A percentile compares a stretch with the other conserved stretches of the same genome.
phyloP scores from a whole-genome alignment of 2,888 invertebrate genomes.

The Eupithecia pulchellata region DNA sequence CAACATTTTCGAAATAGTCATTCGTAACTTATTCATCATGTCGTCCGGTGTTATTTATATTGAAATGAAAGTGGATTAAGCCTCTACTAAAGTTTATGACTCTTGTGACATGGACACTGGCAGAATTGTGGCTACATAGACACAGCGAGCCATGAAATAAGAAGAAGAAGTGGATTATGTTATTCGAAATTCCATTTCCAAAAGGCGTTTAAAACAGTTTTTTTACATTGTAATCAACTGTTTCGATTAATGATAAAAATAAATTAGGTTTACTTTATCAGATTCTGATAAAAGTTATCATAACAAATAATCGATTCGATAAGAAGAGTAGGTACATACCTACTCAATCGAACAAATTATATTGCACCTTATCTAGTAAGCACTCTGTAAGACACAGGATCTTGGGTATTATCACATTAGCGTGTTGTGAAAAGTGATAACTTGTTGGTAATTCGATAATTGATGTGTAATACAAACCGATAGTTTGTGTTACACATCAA shows the following conservation, averaged over 20 bases:
- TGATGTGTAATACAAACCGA: too few relatives aligned
- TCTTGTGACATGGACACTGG: too few relatives aligned
- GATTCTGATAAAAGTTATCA: conserved; percentile 6
- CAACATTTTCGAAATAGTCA: not conserved
- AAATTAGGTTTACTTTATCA: conserved; percentile 5
- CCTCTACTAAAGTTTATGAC: too few relatives aligned
- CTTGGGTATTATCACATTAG: conserved; percentile 13
- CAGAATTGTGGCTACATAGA: too few relatives aligned
- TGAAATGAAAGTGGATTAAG: not conserved
- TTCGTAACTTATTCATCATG: too few relatives aligned
- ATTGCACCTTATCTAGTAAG: conserved; percentile 29
- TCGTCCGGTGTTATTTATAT: too few relatives aligned
- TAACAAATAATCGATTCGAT: conserved; percentile 14
- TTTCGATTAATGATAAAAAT: not conserved
- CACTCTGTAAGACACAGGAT: conserved; percentile 15
- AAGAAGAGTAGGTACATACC: not conserved
- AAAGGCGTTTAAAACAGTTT: conserved; percentile 37
- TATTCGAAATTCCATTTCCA: not conserved
- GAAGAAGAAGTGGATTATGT: too few relatives aligned
- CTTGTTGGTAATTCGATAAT: not conserved
- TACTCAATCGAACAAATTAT: conserved; percentile 26
- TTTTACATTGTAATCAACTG: conserved; percentile 59
- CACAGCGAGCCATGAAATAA: too few relatives aligned
- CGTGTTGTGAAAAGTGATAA: conserved; percentile 21
- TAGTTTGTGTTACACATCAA: not conserved